Evolutionary conservation across 2,113 vertebrate species (phyloP), one percentile per base, ranked within the genome.

Genomic region (Melanerpes formicivorus): DNA sequence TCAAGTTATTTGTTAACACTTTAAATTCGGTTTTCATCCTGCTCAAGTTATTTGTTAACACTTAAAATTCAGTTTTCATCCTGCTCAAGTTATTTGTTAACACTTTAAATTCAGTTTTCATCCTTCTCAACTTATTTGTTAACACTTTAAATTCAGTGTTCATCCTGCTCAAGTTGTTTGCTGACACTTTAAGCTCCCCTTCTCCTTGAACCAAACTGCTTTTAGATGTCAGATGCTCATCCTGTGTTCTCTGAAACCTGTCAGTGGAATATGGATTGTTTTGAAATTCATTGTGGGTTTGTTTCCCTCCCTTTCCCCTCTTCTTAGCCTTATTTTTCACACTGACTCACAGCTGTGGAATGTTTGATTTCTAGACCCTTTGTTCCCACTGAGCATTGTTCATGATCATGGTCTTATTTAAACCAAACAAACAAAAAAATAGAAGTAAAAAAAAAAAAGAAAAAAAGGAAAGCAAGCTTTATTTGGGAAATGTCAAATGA

Each of bases 351-450:
- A 93, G 91, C 94, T 92, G 91, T 92, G 95, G 94, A 93, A 94
- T 94, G 91, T 89, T 90, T 85, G 89, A 90, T 93, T 94, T 96
- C 84, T 92, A 91, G 87, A 94, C 76, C 65, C 69, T 95, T 95
- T 96, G 95, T 96, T 96, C 76, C 72, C 42, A 92, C 87, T 95
- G 77, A 86, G 82, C 76, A 95, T 95, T 96, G 95, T 95, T 95
- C 75, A 10, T 48, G 78, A 94, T 92, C 83, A 64, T 88, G 83
- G 82, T 79, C 34, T 82, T 74, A 13, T 37, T 48, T 48, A 48
- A 40, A 40, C 10, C 40, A 40, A 40, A 40, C 40, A 40, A 40
- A 40, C 40, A 40, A 40, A 40, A 40, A 40, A 48, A 48, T 18
- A 48, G 46, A 18, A 48, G 46, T 5, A 19, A 42, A 60, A 78